These are phyloP conservation scores for Alexandromys fortis DNA, from an alignment of 2,113 vertebrate species.

Conservation along the genomic window DNA sequence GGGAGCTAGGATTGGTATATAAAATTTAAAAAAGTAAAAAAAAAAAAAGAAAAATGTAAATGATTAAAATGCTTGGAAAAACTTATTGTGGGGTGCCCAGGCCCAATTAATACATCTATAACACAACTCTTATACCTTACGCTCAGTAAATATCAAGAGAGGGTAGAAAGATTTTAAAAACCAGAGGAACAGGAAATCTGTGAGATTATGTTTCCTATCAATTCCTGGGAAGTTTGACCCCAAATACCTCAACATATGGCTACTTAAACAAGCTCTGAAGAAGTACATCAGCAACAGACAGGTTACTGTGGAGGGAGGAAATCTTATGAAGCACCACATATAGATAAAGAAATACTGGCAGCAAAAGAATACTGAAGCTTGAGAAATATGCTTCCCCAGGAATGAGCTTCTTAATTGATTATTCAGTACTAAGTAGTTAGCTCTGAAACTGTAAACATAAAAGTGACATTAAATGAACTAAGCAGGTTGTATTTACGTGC, in stretches of 20 bases:
- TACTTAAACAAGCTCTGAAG: not conserved
- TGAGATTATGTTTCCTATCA: not conserved
- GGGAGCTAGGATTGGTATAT: too few relatives aligned
- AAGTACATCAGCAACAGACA: not conserved
- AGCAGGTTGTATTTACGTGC: not conserved
- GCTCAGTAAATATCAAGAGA: not conserved
- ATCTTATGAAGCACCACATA: not conserved
- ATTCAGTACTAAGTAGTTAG: not conserved
- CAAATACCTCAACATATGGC: not conserved
- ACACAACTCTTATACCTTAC: not conserved
- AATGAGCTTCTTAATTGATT: not conserved
- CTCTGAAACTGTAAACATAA: not conserved
- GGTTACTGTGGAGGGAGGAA: too few relatives aligned
- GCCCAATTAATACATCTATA: not conserved
- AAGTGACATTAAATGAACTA: not conserved
- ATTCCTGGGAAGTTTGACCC: not conserved
- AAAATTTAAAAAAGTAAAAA: too few relatives aligned
- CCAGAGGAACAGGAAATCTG: not conserved
- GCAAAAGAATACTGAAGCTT: not conserved
- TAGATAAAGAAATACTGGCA: too few relatives aligned
- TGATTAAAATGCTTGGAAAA: not conserved
- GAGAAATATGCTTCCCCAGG: not conserved
- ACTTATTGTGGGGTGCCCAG: not conserved
- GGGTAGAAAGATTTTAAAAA: not conserved
- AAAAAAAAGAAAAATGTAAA: not conserved